phyloP scores from a whole-genome alignment of 2,113 vertebrate genomes.

The Orientallactaga bullata region DNA sequence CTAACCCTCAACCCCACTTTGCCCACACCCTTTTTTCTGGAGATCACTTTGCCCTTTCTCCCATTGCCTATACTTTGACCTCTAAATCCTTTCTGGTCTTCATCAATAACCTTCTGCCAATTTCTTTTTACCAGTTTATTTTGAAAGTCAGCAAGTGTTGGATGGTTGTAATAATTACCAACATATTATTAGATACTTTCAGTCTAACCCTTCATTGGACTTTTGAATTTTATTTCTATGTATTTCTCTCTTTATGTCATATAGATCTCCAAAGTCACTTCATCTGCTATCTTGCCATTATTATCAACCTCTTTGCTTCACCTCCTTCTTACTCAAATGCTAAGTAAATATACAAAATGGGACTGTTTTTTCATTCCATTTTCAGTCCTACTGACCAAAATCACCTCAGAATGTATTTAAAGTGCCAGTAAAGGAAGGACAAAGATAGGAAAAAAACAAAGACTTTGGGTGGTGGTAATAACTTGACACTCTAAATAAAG shows the following conservation, averaged over 20 bases:
- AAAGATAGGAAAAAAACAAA: background rate
- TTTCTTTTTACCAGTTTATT: background rate
- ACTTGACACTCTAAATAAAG: slow-evolving; percentile 27
- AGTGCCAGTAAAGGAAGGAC: background rate
- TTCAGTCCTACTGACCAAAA: background rate
- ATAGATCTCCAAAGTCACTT: background rate
- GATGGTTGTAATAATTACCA: background rate
- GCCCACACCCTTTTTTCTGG: background rate
- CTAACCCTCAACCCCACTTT: background rate
- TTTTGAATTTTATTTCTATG: slow-evolving; percentile 28
- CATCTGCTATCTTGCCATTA: background rate
- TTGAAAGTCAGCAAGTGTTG: background rate
- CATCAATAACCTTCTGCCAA: background rate
- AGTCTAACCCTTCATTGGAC: background rate
- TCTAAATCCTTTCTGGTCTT: background rate
- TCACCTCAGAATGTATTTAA: background rate
- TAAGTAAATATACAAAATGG: background rate
- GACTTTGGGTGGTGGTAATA: background rate
- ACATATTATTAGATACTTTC: background rate
- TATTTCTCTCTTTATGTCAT: background rate
- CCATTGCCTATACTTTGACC: background rate
- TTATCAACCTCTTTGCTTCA: background rate
- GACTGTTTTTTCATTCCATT: background rate
- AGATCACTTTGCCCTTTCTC: background rate
- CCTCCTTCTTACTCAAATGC: background rate